Evolutionary conservation across 2,797 vertebrate genomes (phyloP), one percentile per base, ranked within the genome.

Genomic region (Anguilla obscura): DNA sequence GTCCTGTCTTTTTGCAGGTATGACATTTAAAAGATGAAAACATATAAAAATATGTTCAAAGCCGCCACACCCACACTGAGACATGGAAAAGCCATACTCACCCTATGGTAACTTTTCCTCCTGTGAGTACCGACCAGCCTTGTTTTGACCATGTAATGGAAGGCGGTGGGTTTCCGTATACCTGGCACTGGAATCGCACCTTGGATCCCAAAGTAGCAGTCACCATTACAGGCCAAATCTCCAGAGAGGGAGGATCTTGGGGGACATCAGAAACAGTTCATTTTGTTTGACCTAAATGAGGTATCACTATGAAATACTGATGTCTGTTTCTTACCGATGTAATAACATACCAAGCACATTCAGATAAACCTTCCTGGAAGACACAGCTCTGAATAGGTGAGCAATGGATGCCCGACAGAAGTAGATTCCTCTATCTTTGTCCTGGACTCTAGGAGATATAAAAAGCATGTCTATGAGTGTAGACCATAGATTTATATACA

Each of bases 381-480:
- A 93, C 83, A 96, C 86, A 85, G 93, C 94, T 86, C 94, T 94
- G 69, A 93, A 91, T 27, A 96, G 92, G 86, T 93, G 89, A 71
- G 87, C 8, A 90, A 96, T 96, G 33, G 94, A 94, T 3, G 95
- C 95, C 33, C 93, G 94, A 93, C 96, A 96, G 92, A 96, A 95
- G 92, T 95, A 96, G 48, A 90, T 92, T 54, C 95, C 96, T 69
- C 91, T 91, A 91, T 96, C 94, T 0, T 88, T 58, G 86, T 94
- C 94, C 85, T 93, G 92, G 14, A 96, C 91, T 24, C 96, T 96
- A 89, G 40, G 91, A 90, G 86, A 85, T 3, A 91, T 21, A 90
- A 87, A 40, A 45, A 82, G 0, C 50, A 52, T 12, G 40, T 45
- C 40, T 5, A 45, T 45, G 40, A 45, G 40, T 45, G 40, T 45